Base-by-base conservation (phyloP, 2,797 vertebrate species). In the Adelosebastes latens region DNA sequence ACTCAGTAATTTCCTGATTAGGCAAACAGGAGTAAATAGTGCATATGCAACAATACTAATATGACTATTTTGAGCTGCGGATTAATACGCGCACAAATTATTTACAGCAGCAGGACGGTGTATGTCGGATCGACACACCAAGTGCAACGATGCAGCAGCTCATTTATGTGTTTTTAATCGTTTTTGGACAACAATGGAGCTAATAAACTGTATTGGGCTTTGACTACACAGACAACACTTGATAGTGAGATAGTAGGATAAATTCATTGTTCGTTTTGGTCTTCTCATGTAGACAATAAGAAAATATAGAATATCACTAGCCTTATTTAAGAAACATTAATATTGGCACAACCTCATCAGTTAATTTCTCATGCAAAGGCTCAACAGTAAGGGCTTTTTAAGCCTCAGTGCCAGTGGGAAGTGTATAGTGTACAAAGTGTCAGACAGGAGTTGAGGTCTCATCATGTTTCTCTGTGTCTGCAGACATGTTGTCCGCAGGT, bases 401-500 rank as follows among this genome's bases (percentile, higher is more conserved):
- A 67, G 10, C 63, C n/a, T 59, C 2, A 3, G 22, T 27, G n/a
- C 13, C 64, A 32, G 34, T 42, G 27, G 5, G 13, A 69, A 34
- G 18, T 32, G 39, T 34, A 14, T 39, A 4, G 49, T 62, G 31
- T 14, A 16, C 25, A 58, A 27, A 52, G 4, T 36, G 25, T 64
- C 32, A 16, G 5, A 55, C 66, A 39, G 29, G 6, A 62, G 31
- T 25, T 36, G 36, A 61, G 27, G 1, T 34, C 53, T 63, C 6
- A 46, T 46, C 59, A 7, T 69, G 56, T 67, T 52, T 83, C n/a
- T 90, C 22, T 90, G 52, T 87, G n/a, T 85, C 18, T 88, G 49
- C 63, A 95, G 95, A 58, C 70, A 4, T 10, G 12, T 13, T 88
- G 60, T 61, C 58, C 9, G 5, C 87, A 5, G 90, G 92, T 59